Base-by-base conservation (phyloP, 2,888 invertebrate genomes). In the Chaetogeoica ovagalla region DNA sequence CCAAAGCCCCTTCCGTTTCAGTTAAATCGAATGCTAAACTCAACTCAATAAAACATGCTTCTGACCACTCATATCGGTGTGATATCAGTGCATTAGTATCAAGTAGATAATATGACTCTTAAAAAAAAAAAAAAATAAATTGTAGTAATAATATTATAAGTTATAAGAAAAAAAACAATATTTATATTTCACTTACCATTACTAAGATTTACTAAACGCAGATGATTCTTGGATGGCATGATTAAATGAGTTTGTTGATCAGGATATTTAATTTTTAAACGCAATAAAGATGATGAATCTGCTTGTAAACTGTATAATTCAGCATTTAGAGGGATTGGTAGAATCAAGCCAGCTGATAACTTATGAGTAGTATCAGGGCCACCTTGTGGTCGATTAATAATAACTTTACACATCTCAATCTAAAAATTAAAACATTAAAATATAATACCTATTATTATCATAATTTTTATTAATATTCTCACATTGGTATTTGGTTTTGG, bases 321-420 rank as follows among this genome's bases (percentile, higher is more conserved):
- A 0, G 95, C 96, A 85, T 96, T 94, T 81, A 97, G 89, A 19
- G 93, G 93, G 60, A 97, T 91, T 57, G 94, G 94, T 82, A 96
- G 91, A 72, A 97, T 91, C 6, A 98, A 89, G 0, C 97, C 97
- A 0, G 97, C 96, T 57, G 96, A 95, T 85, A 97, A 96, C 85
- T 96, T 96, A 81, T 96, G 88, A 4, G 94, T 92, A 73, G 90
- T 90, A 84, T 94, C 94, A 19, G 92, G 91, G 85, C 94, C 92
- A 57, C 92, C 92, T 68, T 91, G 91, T 2, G 97, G 97, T 85
- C 97, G 95, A 74, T 94, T 88, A 83, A 97, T 94, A 6, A 89
- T 89, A 8, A 94, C 95, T 30, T 91, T 90, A 85, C 94, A 93
- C 89, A 94, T 93, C 82, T 91, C 89, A 72, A 94, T 93, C 89